phyloP scores from a whole-genome alignment of 2,113 vertebrate species.

The Notothenia rossii region DNA sequence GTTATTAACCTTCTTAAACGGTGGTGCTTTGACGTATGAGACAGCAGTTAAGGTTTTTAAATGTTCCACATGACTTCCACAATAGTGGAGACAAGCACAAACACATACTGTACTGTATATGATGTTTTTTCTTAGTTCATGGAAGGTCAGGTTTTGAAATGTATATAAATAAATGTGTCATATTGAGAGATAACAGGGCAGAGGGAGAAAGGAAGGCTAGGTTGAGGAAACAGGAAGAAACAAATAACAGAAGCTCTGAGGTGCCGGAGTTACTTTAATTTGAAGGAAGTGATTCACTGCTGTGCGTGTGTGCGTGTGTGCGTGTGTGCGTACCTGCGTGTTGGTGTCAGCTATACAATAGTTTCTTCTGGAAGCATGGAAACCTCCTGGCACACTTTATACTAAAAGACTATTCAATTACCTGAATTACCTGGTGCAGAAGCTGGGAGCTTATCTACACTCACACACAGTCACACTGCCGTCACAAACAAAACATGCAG shows the following conservation, averaged over 20 bases:
- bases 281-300: constrained; percentile 63
- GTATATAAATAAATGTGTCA: constrained; percentile 27
- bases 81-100: not conserved
- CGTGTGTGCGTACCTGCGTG: constrained; percentile 20
- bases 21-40: not conserved
- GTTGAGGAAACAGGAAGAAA: constrained; percentile 38
- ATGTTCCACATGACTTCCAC: constrained; percentile 24
- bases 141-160: constrained; percentile 25
- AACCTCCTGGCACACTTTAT: constrained; percentile 50
- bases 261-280: constrained; percentile 57
- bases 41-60: not conserved
- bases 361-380: constrained; percentile 38
- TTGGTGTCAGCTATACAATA: constrained; percentile 38
- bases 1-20: constrained; percentile 4
- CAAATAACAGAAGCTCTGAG: constrained; percentile 54
- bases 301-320: constrained; percentile 12
- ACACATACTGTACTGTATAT: too few species aligned
- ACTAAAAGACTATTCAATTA: constrained; percentile 64
- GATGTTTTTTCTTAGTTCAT: not conserved
- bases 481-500: constrained; percentile 10
- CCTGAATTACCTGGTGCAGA: constrained; percentile 49
- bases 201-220: constrained; percentile 14
- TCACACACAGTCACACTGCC: not conserved
- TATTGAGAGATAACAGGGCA: constrained; percentile 42
- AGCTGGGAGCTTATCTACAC: constrained; percentile 27